These are phyloP conservation scores for Euthynnus affinis DNA, from an alignment of 2,797 vertebrate species.

Conservation along the genomic window DNA sequence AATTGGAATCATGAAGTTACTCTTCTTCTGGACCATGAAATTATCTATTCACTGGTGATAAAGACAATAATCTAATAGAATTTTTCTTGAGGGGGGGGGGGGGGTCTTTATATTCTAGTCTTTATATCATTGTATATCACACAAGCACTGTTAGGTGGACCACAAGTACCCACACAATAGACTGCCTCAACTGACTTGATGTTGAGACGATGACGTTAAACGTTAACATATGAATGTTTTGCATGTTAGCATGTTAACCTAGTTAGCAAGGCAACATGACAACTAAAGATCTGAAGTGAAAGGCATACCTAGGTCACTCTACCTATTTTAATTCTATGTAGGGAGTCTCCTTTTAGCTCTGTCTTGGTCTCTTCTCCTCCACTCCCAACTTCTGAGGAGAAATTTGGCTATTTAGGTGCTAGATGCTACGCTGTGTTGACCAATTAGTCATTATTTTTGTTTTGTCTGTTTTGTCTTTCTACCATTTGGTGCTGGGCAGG, in stretches of 20 bases:
- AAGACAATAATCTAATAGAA: constrained; percentile 10
- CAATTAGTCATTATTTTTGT: too few relatives aligned
- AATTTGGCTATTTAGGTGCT: too few relatives aligned
- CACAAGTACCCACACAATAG: background rate
- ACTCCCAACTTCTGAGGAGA: too few relatives aligned
- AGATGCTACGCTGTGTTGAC: too few relatives aligned
- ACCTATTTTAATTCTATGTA: background rate
- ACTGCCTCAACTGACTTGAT: background rate
- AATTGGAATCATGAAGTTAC: constrained; percentile 37
- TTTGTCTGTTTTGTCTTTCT: too few relatives aligned
- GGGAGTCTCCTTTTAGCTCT: too few relatives aligned
- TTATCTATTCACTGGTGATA: constrained; percentile 29
- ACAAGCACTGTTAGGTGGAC: too few relatives aligned
- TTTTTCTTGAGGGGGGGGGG: background rate
- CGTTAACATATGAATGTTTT: background rate
- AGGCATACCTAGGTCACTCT: background rate
- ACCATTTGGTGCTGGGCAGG: too few relatives aligned
- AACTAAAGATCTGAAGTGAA: background rate
- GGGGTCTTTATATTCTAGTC: too few relatives aligned
- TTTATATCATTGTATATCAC: background rate
- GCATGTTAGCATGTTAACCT: background rate
- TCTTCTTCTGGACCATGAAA: constrained; percentile 53
- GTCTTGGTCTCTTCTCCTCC: too few relatives aligned
- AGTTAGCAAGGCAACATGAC: too few relatives aligned
- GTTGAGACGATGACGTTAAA: background rate